Base-by-base conservation (phyloP, 2,113 vertebrate genomes). In the Cricetomys ansorgei region DNA sequence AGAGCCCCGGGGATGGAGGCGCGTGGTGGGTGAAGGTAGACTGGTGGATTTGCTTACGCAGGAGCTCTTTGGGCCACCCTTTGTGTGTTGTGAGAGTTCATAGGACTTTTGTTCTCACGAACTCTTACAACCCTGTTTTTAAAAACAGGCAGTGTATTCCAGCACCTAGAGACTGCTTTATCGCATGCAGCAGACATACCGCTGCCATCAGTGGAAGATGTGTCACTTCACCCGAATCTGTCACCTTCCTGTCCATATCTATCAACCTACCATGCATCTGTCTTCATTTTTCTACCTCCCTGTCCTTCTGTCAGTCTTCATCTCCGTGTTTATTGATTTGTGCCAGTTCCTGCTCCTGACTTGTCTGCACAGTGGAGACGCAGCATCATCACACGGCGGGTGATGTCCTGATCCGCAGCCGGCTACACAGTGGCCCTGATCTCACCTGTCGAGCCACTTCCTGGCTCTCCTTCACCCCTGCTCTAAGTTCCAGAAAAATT, bases 331-430 rank as follows among this genome's bases (percentile, higher is more conserved):
- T 62, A 40, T 70, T 55, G 70, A 34, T 57, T 70, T 65, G 37
- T 70, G 37, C 48, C 69, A 62, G 29, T 48, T 21, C 43, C 40
- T 53, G 31, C 43, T 62, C 72, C 77, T 91, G 9, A 43, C 27
- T 85, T 88, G 43, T 67, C 17, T 29, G 5, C 13, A 6, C 15
- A 9, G 10, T 53, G 57, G 50, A 29, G 34, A 37, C 50, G 3
- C 19, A 45, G 43, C 37, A 1, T 7, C 2, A 3, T n/a, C n/a
- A 15, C 37, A 29, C 37, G 40, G 9, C 27, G 50, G 48, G 62
- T 0, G 11, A 29, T 40, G 29, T 21, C 31, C 27, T 37, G 55
- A n/a, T 12, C 50, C 2, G 0, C 5, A 62, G 0, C 37, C 17
- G 25, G 27, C 0, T 13, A 59, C 4, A 16, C 29, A 23, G 7